Conservation (phyloP, 2,113 vertebrate species). For the Peromyscus leucopus region DNA sequence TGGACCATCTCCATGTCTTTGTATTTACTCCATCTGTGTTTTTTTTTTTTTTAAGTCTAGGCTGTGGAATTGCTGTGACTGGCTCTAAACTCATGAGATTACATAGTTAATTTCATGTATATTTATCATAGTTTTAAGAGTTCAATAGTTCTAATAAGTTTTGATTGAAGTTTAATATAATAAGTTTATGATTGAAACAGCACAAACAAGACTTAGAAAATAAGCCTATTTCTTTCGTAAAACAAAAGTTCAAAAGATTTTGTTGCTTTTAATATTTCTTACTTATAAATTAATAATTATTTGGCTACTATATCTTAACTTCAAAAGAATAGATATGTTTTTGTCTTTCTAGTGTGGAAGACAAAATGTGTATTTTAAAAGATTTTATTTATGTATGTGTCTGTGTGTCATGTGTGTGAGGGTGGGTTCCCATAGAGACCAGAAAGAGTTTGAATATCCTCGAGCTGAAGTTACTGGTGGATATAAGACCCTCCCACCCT, state of each 20-base stretch:
- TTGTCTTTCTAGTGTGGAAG: slow-evolving; percentile 1
- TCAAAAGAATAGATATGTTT: not conserved
- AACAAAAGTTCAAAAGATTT: not conserved
- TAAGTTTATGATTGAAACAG: slow-evolving; percentile 14
- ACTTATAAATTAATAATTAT: not conserved
- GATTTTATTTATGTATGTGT: too few relatives aligned
- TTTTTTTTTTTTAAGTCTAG: not conserved
- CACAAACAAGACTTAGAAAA: not conserved
- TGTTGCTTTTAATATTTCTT: not conserved
- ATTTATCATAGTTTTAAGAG: slow-evolving; percentile 8
- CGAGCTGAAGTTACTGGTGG: not conserved
- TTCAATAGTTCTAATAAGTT: not conserved
- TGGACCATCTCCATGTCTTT: not conserved
- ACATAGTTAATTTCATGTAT: slow-evolving; percentile 23
- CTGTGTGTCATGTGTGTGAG: not conserved
- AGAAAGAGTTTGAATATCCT: not conserved
- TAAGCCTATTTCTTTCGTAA: not conserved
- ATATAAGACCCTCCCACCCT: not conserved
- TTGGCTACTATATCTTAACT: not conserved
- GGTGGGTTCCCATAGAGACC: not conserved
- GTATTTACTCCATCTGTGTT: not conserved
- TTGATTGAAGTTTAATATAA: not conserved
- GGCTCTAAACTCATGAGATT: not conserved
- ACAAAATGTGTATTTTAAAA: not conserved
- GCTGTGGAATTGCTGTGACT: not conserved